Conservation (phyloP, 2,888 invertebrate species). For the Calameuta filiformis region DNA sequence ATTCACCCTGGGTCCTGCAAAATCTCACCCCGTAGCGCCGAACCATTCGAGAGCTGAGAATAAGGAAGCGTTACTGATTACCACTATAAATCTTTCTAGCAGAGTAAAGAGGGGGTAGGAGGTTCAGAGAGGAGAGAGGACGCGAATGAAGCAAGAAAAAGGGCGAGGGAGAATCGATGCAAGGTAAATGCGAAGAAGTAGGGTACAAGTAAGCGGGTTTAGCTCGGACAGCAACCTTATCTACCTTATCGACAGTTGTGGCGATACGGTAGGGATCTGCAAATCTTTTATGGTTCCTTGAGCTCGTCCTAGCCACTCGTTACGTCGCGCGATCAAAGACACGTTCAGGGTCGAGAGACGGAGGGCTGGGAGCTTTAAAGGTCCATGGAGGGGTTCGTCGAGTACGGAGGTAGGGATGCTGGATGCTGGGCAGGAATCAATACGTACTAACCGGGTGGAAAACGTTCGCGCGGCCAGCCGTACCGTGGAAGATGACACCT, state of each 20-base stretch:
- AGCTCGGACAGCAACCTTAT: background rate
- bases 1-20: background rate
- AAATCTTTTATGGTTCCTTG: background rate
- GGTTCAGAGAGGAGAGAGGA: no score
- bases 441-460: constrained; percentile 47
- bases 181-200: background rate
- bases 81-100: background rate
- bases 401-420: constrained; percentile 7
- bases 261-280: background rate
- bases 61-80: background rate
- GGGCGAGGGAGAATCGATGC: background rate
- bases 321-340: background rate
- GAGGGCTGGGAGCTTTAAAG: background rate
- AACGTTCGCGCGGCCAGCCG: constrained; percentile 25
- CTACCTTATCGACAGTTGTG: background rate
- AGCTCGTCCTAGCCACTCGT: background rate
- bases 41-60: background rate
- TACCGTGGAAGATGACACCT: background rate
- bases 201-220: background rate
- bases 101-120: background rate
- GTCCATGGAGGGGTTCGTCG: background rate
- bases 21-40: background rate
- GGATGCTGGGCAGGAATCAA: constrained; percentile 43
- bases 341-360: background rate
- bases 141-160: background rate